Base-by-base conservation (phyloP, 2,113 vertebrate species). In the Colinus virginianus region DNA sequence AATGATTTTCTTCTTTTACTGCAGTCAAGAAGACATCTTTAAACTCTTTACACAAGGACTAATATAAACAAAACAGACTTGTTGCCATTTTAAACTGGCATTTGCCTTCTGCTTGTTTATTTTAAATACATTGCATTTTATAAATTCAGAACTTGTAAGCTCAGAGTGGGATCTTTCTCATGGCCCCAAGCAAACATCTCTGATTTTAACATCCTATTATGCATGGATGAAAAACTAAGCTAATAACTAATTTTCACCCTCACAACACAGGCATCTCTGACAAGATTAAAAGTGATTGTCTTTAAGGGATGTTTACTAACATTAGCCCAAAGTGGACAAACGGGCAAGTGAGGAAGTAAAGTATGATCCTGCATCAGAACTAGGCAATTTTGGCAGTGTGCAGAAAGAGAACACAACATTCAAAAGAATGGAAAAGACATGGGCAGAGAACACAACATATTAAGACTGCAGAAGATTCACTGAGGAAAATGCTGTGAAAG, bases 181-280 rank as follows among this genome's bases (percentile, higher is more conserved):
- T 84, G 63, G 92, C 88, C 78, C 13, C 88, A 94, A 87, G 94
- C 93, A 97, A 93, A 81, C 18, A 87, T 64, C 64, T 95, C 94
- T 93, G 82, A 93, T 88, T 97, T 87, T 93, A 97, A 87, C 90
- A 91, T 96, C 78, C 72, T 81, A 86, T 96, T 95, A 96, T 90
- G 84, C 84, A 87, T 86, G 87, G 86, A 95, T 93, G 89, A 96
- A 96, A 96, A 95, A 67, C 68, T 94, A 94, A 97, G 78, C 88
- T 97, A 97, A 93, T 95, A 95, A 95, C 78, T 91, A 95, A 95
- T 93, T 97, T 96, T 94, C 78, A 93, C 90, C 83, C 85, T 90
- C 59, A 87, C 68, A 95, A 96, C 75, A 94, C 25, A 71, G 68
- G 34, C 72, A 90, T 78, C 49, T 79, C 76, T 87, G 90, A 91